Percentiles rank a stretch among this genome's conserved stretches.
Evolutionary conservation across 2,113 vertebrate species (phyloP).

Genomic region (Leucoraja erinaceus): DNA sequence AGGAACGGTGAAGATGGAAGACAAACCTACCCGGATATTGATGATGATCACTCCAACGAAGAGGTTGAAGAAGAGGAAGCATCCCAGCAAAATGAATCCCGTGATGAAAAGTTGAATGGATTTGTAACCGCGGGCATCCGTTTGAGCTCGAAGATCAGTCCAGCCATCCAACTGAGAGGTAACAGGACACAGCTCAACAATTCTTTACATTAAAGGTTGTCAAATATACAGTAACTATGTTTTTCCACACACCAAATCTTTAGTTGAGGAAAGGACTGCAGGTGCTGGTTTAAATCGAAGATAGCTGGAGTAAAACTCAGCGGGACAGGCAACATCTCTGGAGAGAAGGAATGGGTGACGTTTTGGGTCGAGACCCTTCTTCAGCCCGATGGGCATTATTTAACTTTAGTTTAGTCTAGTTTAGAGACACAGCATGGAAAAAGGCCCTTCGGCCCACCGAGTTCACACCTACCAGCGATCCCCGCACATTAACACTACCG

Average conservation of each 20-base stretch:
- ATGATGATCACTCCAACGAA: constrained; percentile 50
- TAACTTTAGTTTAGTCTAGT: too few species aligned
- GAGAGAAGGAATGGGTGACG: too few species aligned
- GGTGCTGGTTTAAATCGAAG: too few species aligned
- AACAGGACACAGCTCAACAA: neutral
- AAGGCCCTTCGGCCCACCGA: too few species aligned
- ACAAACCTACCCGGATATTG: constrained; percentile 43
- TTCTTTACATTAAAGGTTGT: neutral
- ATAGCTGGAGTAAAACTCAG: too few species aligned
- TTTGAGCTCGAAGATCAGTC: constrained; percentile 44
- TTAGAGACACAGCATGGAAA: too few species aligned
- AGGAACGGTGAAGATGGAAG: neutral
- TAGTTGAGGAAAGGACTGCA: neutral
- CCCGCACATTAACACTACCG: too few species aligned
- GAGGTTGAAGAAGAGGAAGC: constrained; percentile 52
- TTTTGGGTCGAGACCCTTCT: too few species aligned
- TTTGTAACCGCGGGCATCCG: constrained; percentile 39
- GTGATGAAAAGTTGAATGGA: constrained; percentile 46
- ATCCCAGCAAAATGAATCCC: constrained; percentile 48
- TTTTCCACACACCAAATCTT: too few species aligned
- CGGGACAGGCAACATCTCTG: too few species aligned
- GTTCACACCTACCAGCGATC: too few species aligned
- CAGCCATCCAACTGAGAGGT: constrained; percentile 53
- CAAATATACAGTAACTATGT: neutral
- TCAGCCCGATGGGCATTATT: too few species aligned